A percentile compares a stretch with the other conserved stretches of the same genome.
phyloP scores from a whole-genome alignment of 2,113 vertebrate genomes.

The Numida meleagris region DNA sequence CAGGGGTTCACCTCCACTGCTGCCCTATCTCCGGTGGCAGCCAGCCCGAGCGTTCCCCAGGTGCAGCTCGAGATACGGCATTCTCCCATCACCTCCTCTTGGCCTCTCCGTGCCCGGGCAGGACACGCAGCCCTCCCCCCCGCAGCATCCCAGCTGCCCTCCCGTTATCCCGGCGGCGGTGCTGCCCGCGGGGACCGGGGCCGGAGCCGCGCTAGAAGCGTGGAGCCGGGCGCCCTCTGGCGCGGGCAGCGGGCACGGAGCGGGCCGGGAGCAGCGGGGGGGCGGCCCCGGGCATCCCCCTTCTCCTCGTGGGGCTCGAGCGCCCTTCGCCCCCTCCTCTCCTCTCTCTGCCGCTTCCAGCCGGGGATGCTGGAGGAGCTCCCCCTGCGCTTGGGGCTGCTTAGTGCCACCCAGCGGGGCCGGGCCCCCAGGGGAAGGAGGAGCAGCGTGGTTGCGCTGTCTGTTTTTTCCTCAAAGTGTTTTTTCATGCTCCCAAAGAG shows the following conservation, averaged over 20 bases:
- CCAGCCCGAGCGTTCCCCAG: neutral
- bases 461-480: slow-evolving; percentile 41
- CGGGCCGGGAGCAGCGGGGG: neutral
- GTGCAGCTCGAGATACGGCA: neutral
- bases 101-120: neutral
- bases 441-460: slow-evolving; percentile 11
- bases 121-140: neutral
- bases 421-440: slow-evolving; percentile 12
- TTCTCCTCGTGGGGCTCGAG: neutral
- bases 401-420: neutral
- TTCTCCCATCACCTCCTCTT: neutral
- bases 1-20: neutral
- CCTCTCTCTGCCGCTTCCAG: neutral
- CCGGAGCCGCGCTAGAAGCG: neutral
- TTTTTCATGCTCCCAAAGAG: slow-evolving; percentile 12
- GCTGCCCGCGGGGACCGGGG: neutral
- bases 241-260: neutral
- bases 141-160: neutral
- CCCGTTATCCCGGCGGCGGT: neutral
- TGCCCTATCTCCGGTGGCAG: neutral
- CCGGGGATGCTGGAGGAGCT: neutral
- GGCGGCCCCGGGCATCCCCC: too few relatives aligned
- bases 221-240: slow-evolving; percentile 49
- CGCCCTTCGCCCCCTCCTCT: neutral
- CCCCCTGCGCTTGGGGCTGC: neutral